Conservation (phyloP, 1,140 invertebrate genomes). For the Lucilia sericata region DNA sequence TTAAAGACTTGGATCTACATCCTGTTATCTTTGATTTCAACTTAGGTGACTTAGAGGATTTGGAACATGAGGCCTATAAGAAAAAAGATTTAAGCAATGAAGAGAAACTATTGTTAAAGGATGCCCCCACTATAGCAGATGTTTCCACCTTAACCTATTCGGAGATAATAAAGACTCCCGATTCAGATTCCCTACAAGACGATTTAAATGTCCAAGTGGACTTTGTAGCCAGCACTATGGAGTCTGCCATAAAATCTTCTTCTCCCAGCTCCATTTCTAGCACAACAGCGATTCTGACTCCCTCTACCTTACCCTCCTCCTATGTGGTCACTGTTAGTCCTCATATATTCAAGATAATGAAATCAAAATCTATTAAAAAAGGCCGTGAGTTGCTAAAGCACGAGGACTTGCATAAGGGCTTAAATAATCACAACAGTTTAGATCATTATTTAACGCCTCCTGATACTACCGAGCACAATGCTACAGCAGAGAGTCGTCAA, state of each 20-base stretch:
- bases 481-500: slow-evolving; percentile 57
- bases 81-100: slow-evolving; percentile 45
- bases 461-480: slow-evolving; percentile 42
- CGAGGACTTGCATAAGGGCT: slow-evolving; percentile 56
- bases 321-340: slow-evolving; percentile 54
- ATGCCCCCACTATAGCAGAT: slow-evolving; percentile 10
- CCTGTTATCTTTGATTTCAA: slow-evolving; percentile 66
- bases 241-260: background rate
- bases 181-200: slow-evolving; percentile 33
- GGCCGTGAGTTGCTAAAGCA: slow-evolving; percentile 60
- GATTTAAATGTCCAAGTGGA: slow-evolving; percentile 55
- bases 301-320: slow-evolving; percentile 27
- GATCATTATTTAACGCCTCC: slow-evolving; percentile 54
- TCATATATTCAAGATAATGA: slow-evolving; percentile 62
- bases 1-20: slow-evolving; percentile 62
- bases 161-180: slow-evolving; percentile 25
- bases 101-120: slow-evolving; percentile 43
- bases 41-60: slow-evolving; percentile 63
- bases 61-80: slow-evolving; percentile 51
- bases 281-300: slow-evolving; percentile 42
- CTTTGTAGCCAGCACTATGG: slow-evolving; percentile 52
- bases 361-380: slow-evolving; percentile 56
- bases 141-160: slow-evolving; percentile 50
- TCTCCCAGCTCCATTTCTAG: slow-evolving; percentile 32
- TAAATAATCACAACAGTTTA: slow-evolving; percentile 62